Evolutionary conservation across 2,113 vertebrate genomes (phyloP), one percentile per base, ranked within the genome.

Genomic region (Scatophagus argus): DNA sequence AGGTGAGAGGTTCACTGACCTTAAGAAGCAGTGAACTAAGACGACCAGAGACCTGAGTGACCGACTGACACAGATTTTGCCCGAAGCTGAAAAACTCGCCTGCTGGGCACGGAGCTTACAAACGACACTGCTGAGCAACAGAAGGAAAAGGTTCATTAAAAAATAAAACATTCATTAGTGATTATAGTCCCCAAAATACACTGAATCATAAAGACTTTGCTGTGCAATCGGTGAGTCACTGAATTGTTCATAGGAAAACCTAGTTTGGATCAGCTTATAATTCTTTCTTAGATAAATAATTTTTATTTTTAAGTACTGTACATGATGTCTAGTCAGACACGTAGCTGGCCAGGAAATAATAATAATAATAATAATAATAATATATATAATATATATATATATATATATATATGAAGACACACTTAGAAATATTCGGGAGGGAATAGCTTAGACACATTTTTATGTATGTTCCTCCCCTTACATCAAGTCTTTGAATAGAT

Each of bases 221-320:
- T 94, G 93, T 95, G 94, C 94, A 94, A 94, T 93, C 82, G 87
- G 84, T 85, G 90, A 93, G 93, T 92, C 93, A 94, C 88, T 93
- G 87, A 93, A 91, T 78, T 89, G 85, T 93, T 92, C 77, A 89
- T 87, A 93, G 87, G 87, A 92, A 92, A 92, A 89, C 72, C 79
- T 88, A 89, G 90, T 94, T 94, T 93, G 93, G 92, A 93, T 94
- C 91, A 94, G 93, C 93, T 95, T 95, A 95, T 95, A 93, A 81
- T 91, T 88, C 88, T 94, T 90, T 94, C 75, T 91, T 89, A 91
- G 93, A 95, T 95, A 94, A 95, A 95, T 94, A 94, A 84, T 64
- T 77, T 82, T 86, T 67, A 90, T 82, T 92, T 92, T 94, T 93
- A 92, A 88, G 92, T 91, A 93, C 93, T 91, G 88, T 94, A 93